Conservation (phyloP, 2,797 vertebrate species). For the Phaenicophaeus curvirostris region DNA sequence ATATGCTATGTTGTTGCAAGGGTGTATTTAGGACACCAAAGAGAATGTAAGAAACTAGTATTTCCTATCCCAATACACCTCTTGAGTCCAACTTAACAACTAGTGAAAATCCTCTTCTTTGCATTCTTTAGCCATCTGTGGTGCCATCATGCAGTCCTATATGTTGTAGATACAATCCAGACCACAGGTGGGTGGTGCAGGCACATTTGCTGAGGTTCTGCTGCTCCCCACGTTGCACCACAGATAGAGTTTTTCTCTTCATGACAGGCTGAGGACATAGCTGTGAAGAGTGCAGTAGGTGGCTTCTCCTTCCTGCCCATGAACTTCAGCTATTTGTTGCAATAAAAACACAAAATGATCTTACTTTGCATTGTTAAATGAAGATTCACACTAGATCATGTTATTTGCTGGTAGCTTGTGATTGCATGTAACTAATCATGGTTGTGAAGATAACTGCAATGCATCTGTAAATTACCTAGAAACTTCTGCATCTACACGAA, state of each 20-base stretch:
- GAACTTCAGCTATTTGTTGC: not conserved
- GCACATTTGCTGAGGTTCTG: not conserved
- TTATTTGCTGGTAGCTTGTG: not conserved
- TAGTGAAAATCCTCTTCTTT: not conserved
- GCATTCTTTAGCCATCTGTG: not conserved
- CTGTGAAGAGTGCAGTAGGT: not conserved
- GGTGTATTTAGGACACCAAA: not conserved
- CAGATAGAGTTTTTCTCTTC: not conserved
- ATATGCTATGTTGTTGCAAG: not conserved
- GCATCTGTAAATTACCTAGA: not conserved
- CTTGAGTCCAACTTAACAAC: not conserved
- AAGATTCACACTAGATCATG: not conserved
- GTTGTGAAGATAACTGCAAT: not conserved
- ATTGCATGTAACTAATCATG: not conserved
- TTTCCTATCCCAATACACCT: not conserved
- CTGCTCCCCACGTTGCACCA: not conserved
- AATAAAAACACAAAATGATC: not conserved
- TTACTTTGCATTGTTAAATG: not conserved
- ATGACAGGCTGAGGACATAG: not conserved
- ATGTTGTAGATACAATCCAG: not conserved
- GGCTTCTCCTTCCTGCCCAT: not conserved
- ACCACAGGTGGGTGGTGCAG: accelerated
- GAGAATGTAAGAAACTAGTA: not conserved
- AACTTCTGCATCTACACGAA: not conserved
- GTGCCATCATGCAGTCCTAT: not conserved